phyloP scores from a whole-genome alignment of 2,888 invertebrate genomes.

The Caenorhabditis sinica region DNA sequence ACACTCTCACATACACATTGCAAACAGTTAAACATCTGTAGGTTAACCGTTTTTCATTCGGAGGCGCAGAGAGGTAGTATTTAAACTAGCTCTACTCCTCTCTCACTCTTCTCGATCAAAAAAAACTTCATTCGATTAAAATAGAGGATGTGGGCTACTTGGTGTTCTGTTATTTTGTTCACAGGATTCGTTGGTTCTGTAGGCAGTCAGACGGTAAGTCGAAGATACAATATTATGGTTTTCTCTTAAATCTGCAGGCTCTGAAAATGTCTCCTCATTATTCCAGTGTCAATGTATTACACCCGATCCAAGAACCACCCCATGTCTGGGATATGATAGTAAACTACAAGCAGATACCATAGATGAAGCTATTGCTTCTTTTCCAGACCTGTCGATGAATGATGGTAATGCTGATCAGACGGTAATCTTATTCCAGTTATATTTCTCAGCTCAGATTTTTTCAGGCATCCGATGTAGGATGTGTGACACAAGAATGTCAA shows the following conservation, averaged over 20 bases:
- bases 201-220: constrained; percentile 20
- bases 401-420: constrained; percentile 8
- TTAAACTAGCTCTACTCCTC: constrained; percentile 43
- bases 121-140: constrained; percentile 31
- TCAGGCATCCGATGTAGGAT: constrained; percentile 45
- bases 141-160: constrained; percentile 8
- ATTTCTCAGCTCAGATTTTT: background rate
- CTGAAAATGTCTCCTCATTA: background rate
- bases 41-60: constrained; percentile 31
- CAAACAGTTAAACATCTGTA: constrained; percentile 48
- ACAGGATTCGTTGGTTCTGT: background rate
- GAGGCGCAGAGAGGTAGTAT: constrained; percentile 38
- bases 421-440: background rate
- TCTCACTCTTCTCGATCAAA: constrained; percentile 13
- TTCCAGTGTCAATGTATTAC: constrained; percentile 52
- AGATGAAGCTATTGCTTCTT: constrained; percentile 76
- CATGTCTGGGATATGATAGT: constrained; percentile 68
- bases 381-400: constrained; percentile 73
- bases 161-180: background rate
- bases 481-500: constrained; percentile 60
- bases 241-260: background rate
- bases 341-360: constrained; percentile 72
- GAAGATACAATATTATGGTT: background rate
- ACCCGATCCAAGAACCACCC: constrained; percentile 16
- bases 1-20: constrained; percentile 26